Base-by-base conservation (phyloP, 2,113 vertebrate genomes). In the Phoxinus phoxinus region DNA sequence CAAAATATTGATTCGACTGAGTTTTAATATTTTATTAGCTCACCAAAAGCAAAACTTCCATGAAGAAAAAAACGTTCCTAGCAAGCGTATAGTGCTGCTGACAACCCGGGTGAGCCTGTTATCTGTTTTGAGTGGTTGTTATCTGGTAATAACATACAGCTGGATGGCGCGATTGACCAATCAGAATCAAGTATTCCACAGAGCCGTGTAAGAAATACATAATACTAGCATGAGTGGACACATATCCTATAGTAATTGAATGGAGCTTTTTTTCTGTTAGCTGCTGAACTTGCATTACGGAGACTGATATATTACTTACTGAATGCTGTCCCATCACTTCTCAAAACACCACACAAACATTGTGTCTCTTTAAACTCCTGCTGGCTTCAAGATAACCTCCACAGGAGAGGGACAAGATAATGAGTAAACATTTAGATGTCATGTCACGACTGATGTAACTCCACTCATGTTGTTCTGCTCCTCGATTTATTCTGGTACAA, bases 401-500 rank as follows among this genome's bases (percentile, higher is more conserved):
- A 76, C 46, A 32, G 74, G 74, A 76, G 27, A 4, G 1, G 73
- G 27, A 53, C 48, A 56, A 21, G 48, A 53, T 76, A 35, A 76
- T 76, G 17, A 76, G 48, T 53, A 53, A 76, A 53, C 73, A 51
- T 75, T 75, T 27, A 51, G 73, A 51, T 9, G 3, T 15, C 46
- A 32, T 27, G 32, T 25, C 27, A 46, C 1, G 25, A 75, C 44
- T 27, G 27, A 51, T 76, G 46, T 53, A 51, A 48, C 25, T 30
- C 7, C 48, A 76, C 25, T 76, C 25, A 53, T 76, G 73, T 76
- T 76, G 27, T 76, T 21, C n/a, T 76, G 4, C 25, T 76, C 27
- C 15, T 51, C 4, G 17, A 12, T 76, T 48, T 30, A 21, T 53
- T 53, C 27, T 5, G 4, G 44, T 76, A 53, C 46, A 53, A 27